Base-by-base conservation (phyloP, 2,113 vertebrate genomes). In the Brachyhypopomus gauderio region DNA sequence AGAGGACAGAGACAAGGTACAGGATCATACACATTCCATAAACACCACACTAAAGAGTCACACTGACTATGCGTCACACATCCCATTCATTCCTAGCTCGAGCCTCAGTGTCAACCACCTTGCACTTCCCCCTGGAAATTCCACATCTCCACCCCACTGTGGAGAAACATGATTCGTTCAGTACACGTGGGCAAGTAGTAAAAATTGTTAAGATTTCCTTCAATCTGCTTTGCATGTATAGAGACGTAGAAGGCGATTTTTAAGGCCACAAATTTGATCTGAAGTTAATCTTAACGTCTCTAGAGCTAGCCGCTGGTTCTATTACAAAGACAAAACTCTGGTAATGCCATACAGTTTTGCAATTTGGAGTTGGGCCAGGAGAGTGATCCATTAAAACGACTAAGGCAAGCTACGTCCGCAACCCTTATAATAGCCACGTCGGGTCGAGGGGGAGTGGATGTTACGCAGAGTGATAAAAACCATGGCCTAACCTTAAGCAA, bases 1-100 rank as follows among this genome's bases (percentile, higher is more conserved):
- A 20, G 87, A 96, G 93, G 92, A 92, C 93, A 92, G 63, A 86
- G 92, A 95, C 94, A 22, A 12, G 78, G 63, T 75, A 58, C 59
- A 41, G 74, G 78, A 87, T 87, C 83, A 89, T 78, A 88, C 66
- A 87, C 88, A 93, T 92, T 90, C 91, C 88, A 74, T 58, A 84
- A 77, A 87, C 83, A 75, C 88, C 87, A 86, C 82, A 87, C 82
- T 63, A 69, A 81, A 76, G 79, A 89, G 89, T 92, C 91, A 91
- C 84, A 72, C 79, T 70, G 83, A 83, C 55, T 85, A 75, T 82
- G 88, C 89, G 89, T 91, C 90, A 90, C 84, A 69, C 64, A 72
- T 59, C 56, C 84, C 86, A 89, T 87, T 85, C 86, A 88, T 60
- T 36, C 78, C 20, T 73, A 41, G 59, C 55, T 69, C 14, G 12